phyloP scores from a whole-genome alignment of 2,888 invertebrate species.

The Coenonympha glycerion region DNA sequence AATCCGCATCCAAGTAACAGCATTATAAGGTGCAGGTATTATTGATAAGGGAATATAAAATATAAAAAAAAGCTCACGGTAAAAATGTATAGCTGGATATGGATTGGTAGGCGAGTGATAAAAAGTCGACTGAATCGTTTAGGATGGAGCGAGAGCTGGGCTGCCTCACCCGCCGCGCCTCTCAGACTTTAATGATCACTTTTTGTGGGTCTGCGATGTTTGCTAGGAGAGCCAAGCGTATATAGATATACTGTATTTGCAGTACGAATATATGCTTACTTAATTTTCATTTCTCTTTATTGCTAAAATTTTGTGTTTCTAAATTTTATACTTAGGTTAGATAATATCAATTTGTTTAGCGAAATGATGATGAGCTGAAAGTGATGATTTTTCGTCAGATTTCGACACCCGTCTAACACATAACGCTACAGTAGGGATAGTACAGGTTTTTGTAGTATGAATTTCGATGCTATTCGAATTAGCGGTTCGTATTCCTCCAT shows the following conservation, averaged over 20 bases:
- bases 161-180: constrained; percentile 60
- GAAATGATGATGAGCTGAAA: too few relatives aligned
- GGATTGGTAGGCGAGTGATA: constrained; percentile 63
- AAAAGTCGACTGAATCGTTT: constrained; percentile 68
- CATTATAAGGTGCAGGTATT: constrained; percentile 25
- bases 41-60: constrained; percentile 33
- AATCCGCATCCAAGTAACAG: constrained; percentile 26
- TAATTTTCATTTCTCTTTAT: background rate
- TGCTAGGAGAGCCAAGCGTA: constrained; percentile 37
- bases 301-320: too few relatives aligned
- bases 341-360: too few relatives aligned
- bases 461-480: too few relatives aligned
- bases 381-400: too few relatives aligned
- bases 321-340: too few relatives aligned
- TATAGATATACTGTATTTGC: constrained; percentile 1
- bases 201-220: constrained; percentile 56
- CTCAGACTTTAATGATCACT: constrained; percentile 71
- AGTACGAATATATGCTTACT: background rate
- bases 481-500: too few relatives aligned
- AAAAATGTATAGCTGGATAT: constrained; percentile 59
- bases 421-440: too few relatives aligned
- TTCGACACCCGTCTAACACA: too few relatives aligned
- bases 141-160: constrained; percentile 58
- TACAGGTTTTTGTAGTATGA: too few relatives aligned
- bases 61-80: constrained; percentile 47